Percentiles rank a stretch among this genome's conserved stretches.
phyloP scores from a whole-genome alignment of 1,140 invertebrate species.

The Drosophila trapezifrons region DNA sequence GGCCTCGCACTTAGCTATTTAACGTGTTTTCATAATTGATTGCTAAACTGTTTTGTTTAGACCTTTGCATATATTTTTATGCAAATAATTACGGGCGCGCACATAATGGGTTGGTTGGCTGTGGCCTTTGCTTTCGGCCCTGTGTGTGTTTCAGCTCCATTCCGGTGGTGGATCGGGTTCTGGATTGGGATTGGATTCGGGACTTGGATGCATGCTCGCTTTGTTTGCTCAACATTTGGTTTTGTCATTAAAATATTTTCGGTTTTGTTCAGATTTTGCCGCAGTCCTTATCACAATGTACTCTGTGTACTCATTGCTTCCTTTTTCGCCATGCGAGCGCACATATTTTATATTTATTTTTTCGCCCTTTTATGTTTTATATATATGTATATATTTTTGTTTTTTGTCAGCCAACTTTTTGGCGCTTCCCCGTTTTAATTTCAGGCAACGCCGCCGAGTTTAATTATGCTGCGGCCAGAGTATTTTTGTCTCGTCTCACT shows the following conservation, averaged over 20 bases:
- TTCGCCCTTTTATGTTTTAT: conserved; percentile 16
- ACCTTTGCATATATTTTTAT: conserved; percentile 82
- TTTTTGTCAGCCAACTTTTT: conserved; percentile 59
- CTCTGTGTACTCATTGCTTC: conserved; percentile 2
- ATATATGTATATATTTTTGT: conserved; percentile 8
- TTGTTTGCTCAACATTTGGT: conserved; percentile 70
- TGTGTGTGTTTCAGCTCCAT: conserved; percentile 9
- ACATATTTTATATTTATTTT: conserved; percentile 30
- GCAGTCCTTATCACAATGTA: conserved; percentile 46
- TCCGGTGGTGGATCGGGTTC: conserved; percentile 25
- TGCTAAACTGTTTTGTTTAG: conserved; percentile 83
- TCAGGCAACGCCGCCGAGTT: conserved; percentile 41
- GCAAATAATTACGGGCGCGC: conserved; percentile 79
- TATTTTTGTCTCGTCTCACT: conserved; percentile 54
- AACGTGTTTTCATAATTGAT: conserved; percentile 83
- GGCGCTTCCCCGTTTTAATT: conserved; percentile 68
- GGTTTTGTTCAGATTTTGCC: conserved; percentile 74
- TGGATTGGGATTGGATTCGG: conserved; percentile 20
- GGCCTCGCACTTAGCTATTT: conserved; percentile 78
- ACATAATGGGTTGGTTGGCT: conserved; percentile 65
- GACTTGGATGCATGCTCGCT: conserved; percentile 48
- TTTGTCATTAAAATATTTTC: conserved; percentile 82
- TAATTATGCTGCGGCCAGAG: conserved; percentile 59
- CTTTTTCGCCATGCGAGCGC: conserved; percentile 9
- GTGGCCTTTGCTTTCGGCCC: conserved; percentile 19